Conservation (phyloP, 92 coral and sea anemone genomes). For the Virgularia gustaviana region DNA sequence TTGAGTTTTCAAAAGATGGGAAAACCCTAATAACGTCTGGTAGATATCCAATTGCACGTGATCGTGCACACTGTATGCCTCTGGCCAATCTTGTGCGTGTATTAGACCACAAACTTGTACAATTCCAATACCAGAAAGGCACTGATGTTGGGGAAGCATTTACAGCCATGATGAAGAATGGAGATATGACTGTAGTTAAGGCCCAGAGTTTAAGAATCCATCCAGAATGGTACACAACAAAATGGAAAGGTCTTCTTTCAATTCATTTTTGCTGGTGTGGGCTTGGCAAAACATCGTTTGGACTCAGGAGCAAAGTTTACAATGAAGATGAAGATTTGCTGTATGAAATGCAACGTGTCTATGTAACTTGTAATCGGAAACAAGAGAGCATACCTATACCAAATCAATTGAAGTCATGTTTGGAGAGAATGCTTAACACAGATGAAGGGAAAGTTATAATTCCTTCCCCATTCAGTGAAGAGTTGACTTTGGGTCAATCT, state of each 20-base stretch:
- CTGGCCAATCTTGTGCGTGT: too few relatives aligned
- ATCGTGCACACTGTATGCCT: too few relatives aligned
- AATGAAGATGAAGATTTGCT: background rate
- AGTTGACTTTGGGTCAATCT: background rate
- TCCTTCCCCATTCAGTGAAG: background rate
- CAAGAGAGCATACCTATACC: background rate
- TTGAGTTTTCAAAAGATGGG: too few relatives aligned
- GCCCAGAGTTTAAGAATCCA: background rate
- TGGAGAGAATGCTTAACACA: background rate
- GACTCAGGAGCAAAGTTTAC: background rate
- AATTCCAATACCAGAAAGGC: too few relatives aligned
- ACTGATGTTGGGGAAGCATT: too few relatives aligned
- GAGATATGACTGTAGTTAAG: background rate
- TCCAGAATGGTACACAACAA: background rate
- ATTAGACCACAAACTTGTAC: too few relatives aligned
- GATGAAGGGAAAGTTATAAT: background rate
- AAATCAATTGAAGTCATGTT: background rate
- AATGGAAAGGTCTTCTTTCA: background rate
- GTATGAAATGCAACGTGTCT: background rate
- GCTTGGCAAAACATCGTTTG: constrained; percentile 14
- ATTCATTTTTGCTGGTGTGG: background rate
- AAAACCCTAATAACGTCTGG: too few relatives aligned
- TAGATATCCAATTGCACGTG: too few relatives aligned
- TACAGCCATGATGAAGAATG: too few relatives aligned
- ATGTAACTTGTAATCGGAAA: constrained; percentile 6